Evolutionary conservation across 2,888 invertebrate genomes (phyloP).

Genomic region (Macropis europaea): DNA sequence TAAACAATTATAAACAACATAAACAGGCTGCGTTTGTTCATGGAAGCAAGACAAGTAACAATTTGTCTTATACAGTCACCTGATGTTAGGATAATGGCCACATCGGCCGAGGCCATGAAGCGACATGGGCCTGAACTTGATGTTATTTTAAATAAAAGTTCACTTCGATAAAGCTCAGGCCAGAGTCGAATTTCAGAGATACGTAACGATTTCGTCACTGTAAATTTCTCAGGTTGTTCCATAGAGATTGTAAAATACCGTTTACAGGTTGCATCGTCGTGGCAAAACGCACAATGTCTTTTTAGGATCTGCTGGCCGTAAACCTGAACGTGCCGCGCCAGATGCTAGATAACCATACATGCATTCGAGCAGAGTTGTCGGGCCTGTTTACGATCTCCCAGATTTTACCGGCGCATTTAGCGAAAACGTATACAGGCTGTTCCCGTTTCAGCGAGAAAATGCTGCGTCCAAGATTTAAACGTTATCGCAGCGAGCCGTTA

Average conservation of each 20-base stretch:
- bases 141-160: too few species aligned
- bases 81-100: too few species aligned
- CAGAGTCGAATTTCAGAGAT: too few species aligned
- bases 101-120: too few species aligned
- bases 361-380: constrained; percentile 8
- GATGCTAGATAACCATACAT: constrained; percentile 37
- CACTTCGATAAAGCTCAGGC: too few species aligned
- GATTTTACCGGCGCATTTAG: constrained; percentile 21
- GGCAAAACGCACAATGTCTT: constrained; percentile 11
- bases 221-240: neutral
- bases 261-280: constrained; percentile 16
- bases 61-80: too few species aligned
- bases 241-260: constrained; percentile 7
- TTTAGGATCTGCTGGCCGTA: constrained; percentile 20
- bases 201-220: neutral
- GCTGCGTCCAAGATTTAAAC: constrained; percentile 23
- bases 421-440: constrained; percentile 1
- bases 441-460: neutral
- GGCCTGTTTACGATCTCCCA: constrained; percentile 38
- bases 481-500: neutral
- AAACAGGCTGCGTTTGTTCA: too few species aligned
- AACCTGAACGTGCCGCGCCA: constrained; percentile 20
- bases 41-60: too few species aligned
- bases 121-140: too few species aligned
- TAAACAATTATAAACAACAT: too few species aligned